phyloP scores from a whole-genome alignment of 1,140 invertebrate genomes.

The Orussus abietinus region DNA sequence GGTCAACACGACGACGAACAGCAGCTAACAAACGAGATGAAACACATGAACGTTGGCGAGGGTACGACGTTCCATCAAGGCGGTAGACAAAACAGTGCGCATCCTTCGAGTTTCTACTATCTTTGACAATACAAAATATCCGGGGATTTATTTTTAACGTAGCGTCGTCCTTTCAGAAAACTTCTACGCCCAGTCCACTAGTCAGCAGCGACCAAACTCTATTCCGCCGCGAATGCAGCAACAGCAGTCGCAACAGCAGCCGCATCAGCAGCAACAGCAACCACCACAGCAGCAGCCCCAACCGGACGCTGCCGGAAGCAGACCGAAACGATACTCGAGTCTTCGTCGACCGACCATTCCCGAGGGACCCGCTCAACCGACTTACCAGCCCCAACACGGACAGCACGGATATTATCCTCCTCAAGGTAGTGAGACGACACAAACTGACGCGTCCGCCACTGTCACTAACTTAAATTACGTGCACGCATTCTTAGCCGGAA shows the following conservation, averaged over 20 bases:
- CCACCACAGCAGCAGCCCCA: conserved; percentile 31
- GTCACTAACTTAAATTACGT: conserved; percentile 33
- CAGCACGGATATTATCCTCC: conserved; percentile 37
- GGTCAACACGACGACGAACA: conserved; percentile 38
- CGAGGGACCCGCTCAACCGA: conserved; percentile 41
- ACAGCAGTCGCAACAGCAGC: conserved; percentile 38
- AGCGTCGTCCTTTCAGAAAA: conserved; percentile 37
- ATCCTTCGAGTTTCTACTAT: no score
- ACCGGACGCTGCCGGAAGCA: conserved; percentile 48
- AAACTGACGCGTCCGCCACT: conserved; percentile 1
- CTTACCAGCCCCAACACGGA: conserved; percentile 46
- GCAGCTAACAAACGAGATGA: conserved; percentile 51
- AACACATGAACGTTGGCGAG: conserved; percentile 50
- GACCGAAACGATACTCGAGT: conserved; percentile 74
- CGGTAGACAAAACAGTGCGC: conserved; percentile 43
- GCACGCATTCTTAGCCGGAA: conserved; percentile 47
- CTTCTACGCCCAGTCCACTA: conserved; percentile 42
- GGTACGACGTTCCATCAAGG: conserved; percentile 38
- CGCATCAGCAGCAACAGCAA: conserved; percentile 29
- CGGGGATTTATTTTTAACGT: conserved; percentile 13
- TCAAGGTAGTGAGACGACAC: conserved; percentile 36
- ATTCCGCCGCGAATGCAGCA: conserved; percentile 54
- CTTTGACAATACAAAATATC: no score
- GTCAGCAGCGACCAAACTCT: conserved; percentile 47
- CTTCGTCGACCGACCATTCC: conserved; percentile 58